Evolutionary conservation across 2,797 vertebrate genomes (phyloP), one percentile per base, ranked within the genome.

Genomic region (Arnoldichthys spilopterus): DNA sequence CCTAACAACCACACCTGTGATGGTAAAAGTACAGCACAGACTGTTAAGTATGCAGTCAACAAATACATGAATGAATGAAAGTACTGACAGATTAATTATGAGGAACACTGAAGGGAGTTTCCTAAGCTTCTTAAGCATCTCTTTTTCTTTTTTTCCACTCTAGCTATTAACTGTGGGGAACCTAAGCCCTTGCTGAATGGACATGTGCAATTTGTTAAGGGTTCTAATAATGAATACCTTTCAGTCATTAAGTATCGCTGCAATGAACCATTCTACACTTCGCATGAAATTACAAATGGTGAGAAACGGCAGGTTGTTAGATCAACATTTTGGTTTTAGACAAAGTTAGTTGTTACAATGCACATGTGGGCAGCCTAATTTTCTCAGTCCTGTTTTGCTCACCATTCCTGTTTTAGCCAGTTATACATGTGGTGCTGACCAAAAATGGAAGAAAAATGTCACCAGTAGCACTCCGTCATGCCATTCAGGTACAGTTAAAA

Each of bases 201-300:
- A 58, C 59, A 56, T 3, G 28, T 79, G 40, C n/a, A 26, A 20
- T 79, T 79, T 79, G 26, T 79, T 56, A 78, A 43, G 16, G 69
- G 49, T 8, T 56, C 59, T 26, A 77, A 62, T 26, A 70, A 77
- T 51, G 53, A 71, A 51, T 71, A 77, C 30, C 40, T 58, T 7
- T 77, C 56, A 30, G 34, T 72, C 20, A 56, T 78, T 8, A 6
- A 58, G 69, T 78, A 72, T 40, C 9, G 30, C 69, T 78, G 77
- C 69, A 63, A 78, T 26, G 24, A 78, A 13, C 77, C 77, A 45
- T 78, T 13, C 51, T 78, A 78, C 49, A 63, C 22, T 28, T 62
- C 26, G 24, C 34, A 6, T 18, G 69, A 13, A 66, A 47, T 20
- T 22, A 20, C 13, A 30, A 56, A 72, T 66, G 77, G 77, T 78